Conservation (phyloP, 2,888 invertebrate species). For the Cremastinae sp. region DNA sequence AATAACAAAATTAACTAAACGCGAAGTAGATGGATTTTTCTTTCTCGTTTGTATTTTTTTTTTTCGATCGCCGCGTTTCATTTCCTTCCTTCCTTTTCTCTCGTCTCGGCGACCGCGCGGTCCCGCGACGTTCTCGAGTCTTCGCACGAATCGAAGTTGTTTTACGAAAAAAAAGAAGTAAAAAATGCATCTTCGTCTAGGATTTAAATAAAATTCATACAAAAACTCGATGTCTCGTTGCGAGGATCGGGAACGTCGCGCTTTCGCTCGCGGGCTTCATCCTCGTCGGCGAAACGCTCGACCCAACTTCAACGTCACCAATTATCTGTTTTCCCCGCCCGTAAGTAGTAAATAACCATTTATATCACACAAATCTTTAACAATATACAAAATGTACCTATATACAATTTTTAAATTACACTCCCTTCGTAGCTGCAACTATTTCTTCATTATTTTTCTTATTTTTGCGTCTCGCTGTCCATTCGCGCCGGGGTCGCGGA, state of each 20-base stretch:
- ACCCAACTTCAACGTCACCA: constrained; percentile 36
- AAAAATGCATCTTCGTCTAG: neutral
- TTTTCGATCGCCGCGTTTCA: constrained; percentile 68
- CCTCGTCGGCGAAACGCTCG: constrained; percentile 34
- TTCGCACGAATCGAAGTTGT: neutral
- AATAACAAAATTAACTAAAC: constrained; percentile 81
- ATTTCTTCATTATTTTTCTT: constrained; percentile 33
- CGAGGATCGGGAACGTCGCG: constrained; percentile 13
- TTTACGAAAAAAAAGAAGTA: constrained; percentile 8
- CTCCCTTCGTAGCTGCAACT: constrained; percentile 66
- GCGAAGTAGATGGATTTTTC: constrained; percentile 70
- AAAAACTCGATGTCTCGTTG: neutral
- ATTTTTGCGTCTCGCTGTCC: constrained; percentile 13
- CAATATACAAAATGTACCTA: constrained; percentile 81
- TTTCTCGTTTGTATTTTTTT: constrained; percentile 21
- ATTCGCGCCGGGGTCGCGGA: constrained; percentile 15
- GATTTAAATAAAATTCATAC: constrained; percentile 17
- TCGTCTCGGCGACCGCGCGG: constrained; percentile 18
- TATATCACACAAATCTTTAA: constrained; percentile 81
- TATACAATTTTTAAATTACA: constrained; percentile 80
- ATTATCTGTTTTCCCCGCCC: constrained; percentile 50
- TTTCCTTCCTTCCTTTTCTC: constrained; percentile 29
- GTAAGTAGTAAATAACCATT: constrained; percentile 79
- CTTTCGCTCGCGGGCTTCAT: constrained; percentile 3
- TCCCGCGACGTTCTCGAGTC: constrained; percentile 42